Conservation (phyloP, 2,113 vertebrate species). For the Tetrax tetrax region DNA sequence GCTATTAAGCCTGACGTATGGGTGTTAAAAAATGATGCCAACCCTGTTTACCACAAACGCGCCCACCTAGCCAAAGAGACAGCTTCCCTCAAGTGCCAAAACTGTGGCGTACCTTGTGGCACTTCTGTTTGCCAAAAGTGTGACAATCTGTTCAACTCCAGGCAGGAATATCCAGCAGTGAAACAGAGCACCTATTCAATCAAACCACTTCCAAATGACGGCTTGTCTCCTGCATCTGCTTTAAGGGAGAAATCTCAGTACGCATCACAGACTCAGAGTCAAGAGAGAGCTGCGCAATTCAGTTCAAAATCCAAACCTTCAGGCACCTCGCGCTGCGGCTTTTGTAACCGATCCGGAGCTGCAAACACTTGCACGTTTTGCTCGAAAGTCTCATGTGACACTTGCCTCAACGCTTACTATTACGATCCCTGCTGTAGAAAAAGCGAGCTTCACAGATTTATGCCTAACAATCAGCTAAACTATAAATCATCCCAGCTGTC, state of each 20-base stretch:
- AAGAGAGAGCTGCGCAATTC: constrained; percentile 83
- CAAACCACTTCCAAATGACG: constrained; percentile 69
- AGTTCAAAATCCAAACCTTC: constrained; percentile 72
- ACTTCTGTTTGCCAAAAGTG: constrained; percentile 90
- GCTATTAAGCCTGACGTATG: constrained; percentile 74
- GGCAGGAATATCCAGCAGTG: constrained; percentile 74
- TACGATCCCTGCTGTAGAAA: constrained; percentile 93
- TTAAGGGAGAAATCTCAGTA: constrained; percentile 76
- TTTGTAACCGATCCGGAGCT: constrained; percentile 92
- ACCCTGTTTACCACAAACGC: constrained; percentile 77
- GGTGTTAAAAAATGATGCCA: constrained; percentile 74
- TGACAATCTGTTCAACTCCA: constrained; percentile 71
- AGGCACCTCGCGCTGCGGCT: constrained; percentile 88
- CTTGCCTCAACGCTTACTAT: constrained; percentile 89
- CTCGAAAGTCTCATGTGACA: constrained; percentile 95
- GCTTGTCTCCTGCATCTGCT: constrained; percentile 48
- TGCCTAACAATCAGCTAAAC: constrained; percentile 93
- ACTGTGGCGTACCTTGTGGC: constrained; percentile 85
- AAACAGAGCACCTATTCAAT: constrained; percentile 74
- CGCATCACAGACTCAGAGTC: constrained; percentile 78
- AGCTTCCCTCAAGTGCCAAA: constrained; percentile 88
- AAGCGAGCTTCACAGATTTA: constrained; percentile 90
- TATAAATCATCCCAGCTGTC: constrained; percentile 92
- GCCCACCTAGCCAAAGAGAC: constrained; percentile 81
- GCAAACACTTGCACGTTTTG: constrained; percentile 94